These are phyloP conservation scores for Catonia carolina DNA, from an alignment of 2,888 invertebrate genomes.

Conservation along the genomic window DNA sequence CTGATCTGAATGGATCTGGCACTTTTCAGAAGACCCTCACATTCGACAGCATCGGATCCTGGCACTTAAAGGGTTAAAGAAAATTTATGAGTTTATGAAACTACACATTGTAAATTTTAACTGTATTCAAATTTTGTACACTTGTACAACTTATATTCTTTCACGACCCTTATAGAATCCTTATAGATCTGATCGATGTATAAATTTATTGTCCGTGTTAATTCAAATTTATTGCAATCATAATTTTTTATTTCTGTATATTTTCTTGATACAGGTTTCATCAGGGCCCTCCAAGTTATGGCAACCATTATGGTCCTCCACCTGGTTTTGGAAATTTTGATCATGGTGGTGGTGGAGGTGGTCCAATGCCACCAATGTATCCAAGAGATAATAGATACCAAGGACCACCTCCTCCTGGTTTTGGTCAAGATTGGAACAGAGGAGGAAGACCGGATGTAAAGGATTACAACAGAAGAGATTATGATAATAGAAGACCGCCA, in stretches of 20 bases:
- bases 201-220: no score
- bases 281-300: conserved; percentile 43
- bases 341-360: conserved; percentile 3
- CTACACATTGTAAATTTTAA: no score
- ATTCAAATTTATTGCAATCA: not conserved
- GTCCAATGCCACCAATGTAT: conserved; percentile 4
- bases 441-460: not conserved
- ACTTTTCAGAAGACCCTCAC: no score
- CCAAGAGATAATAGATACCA: conserved; percentile 4
- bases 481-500: conserved; percentile 5
- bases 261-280: conserved; percentile 26
- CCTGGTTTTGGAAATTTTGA: conserved; percentile 45
- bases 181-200: no score
- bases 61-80: no score
- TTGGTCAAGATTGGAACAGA: not conserved
- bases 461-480: conserved; percentile 5
- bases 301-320: conserved; percentile 41
- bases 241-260: not conserved
- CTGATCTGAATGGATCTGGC: no score
- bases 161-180: no score
- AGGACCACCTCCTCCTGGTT: not conserved
- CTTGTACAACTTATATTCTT: no score
- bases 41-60: no score
- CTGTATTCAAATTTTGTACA: no score
- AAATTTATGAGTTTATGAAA: no score